Percentiles rank a stretch among this genome's conserved stretches.
phyloP scores from a whole-genome alignment of 2,797 vertebrate species.

The Acipenser oxyrinchus region DNA sequence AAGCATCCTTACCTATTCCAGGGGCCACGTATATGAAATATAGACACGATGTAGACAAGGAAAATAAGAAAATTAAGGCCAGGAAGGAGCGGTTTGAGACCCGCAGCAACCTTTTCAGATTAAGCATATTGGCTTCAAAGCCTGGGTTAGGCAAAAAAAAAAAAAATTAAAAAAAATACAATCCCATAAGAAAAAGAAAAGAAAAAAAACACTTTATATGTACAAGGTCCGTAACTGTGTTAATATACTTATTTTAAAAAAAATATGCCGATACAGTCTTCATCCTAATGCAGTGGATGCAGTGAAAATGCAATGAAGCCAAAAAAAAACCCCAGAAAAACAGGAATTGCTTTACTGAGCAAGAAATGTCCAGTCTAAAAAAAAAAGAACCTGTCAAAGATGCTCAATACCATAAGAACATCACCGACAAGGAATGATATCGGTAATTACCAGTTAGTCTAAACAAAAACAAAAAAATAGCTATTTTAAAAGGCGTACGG shows the following conservation, averaged over 20 bases:
- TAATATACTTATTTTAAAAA: constrained; percentile 26
- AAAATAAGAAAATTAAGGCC: constrained; percentile 90
- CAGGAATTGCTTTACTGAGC: background rate
- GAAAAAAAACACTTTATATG: constrained; percentile 31
- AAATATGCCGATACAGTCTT: constrained; percentile 29
- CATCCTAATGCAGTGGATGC: constrained; percentile 28
- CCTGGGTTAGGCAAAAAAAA: constrained; percentile 28
- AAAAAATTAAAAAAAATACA: constrained; percentile 49
- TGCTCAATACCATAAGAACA: constrained; percentile 1
- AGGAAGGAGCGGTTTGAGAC: constrained; percentile 85
- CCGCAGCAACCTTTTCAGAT: constrained; percentile 73
- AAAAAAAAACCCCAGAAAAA: constrained; percentile 20
- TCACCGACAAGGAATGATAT: constrained; percentile 2
- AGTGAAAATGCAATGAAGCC: constrained; percentile 33
- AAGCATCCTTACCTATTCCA: constrained; percentile 72
- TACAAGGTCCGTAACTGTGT: background rate
- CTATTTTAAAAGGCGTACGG: background rate
- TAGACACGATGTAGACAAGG: constrained; percentile 85
- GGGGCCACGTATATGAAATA: constrained; percentile 94
- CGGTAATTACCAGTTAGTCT: constrained; percentile 1
- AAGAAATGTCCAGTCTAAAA: constrained; percentile 7
- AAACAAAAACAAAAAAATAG: background rate
- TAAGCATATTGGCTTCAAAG: constrained; percentile 66
- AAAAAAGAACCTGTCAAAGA: constrained; percentile 3
- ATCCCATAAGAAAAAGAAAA: constrained; percentile 22